These are phyloP conservation scores for Cyanoramphus novaezelandiae DNA, from an alignment of 2,113 vertebrate genomes.

Conservation along the genomic window DNA sequence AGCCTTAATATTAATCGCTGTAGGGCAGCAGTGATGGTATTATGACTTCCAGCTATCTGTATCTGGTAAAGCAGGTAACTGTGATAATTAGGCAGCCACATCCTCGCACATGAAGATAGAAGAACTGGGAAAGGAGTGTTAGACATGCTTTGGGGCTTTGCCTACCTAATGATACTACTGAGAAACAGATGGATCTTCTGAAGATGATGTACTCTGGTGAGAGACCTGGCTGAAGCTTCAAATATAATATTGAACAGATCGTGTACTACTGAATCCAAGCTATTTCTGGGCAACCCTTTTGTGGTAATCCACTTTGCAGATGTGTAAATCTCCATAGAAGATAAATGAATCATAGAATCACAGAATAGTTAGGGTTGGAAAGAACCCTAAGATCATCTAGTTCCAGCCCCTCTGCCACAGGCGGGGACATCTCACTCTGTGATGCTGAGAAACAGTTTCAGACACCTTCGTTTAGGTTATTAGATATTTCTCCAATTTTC, in stretches of 20 bases:
- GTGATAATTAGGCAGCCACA: neutral
- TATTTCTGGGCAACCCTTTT: neutral
- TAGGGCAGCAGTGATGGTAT: neutral
- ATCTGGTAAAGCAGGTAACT: neutral
- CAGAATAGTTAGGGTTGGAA: neutral
- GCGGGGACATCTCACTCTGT: neutral
- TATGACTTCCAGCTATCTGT: neutral
- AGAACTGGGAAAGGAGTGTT: neutral
- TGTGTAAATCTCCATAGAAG: neutral
- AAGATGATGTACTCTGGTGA: neutral
- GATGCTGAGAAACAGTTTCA: neutral
- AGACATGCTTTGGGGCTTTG: neutral
- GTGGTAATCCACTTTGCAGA: neutral
- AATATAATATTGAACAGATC: neutral
- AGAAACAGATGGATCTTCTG: neutral
- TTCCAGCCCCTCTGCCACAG: neutral
- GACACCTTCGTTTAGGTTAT: neutral
- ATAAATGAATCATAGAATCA: neutral
- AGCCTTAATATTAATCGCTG: neutral
- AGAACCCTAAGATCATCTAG: neutral
- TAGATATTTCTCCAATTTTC: neutral
- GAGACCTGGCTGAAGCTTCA: neutral
- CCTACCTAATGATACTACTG: accelerated
- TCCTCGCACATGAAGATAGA: accelerated
- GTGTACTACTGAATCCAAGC: neutral